Conservation (phyloP, 2,888 invertebrate species). For the Heliconius charithonia region DNA sequence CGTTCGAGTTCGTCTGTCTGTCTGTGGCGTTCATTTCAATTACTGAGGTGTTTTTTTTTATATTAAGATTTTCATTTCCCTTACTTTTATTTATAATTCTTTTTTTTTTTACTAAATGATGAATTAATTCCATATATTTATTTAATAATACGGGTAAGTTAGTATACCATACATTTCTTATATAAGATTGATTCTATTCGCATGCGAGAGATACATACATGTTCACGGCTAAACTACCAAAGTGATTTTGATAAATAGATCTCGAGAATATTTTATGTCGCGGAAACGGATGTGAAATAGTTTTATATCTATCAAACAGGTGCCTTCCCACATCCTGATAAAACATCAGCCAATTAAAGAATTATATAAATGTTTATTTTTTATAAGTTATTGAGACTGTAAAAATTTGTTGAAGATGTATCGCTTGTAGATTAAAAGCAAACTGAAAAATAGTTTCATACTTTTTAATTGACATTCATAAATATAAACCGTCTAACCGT, state of each 20-base stretch:
- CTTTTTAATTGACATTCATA: neutral
- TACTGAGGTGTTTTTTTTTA: too few relatives aligned
- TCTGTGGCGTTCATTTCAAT: too few relatives aligned
- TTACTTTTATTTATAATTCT: too few relatives aligned
- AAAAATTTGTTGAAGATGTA: neutral
- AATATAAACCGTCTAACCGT: too few relatives aligned
- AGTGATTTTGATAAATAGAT: slow-evolving; percentile 13
- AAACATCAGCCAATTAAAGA: slow-evolving; percentile 1
- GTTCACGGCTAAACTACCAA: slow-evolving; percentile 15
- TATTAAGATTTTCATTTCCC: too few relatives aligned
- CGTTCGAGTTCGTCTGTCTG: too few relatives aligned
- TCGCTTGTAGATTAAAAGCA: neutral
- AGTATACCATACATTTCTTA: neutral
- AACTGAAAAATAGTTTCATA: neutral
- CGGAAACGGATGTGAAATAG: slow-evolving; percentile 22
- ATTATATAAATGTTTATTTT: neutral
- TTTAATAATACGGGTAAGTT: too few relatives aligned
- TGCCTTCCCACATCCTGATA: neutral
- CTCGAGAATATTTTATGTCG: slow-evolving; percentile 4
- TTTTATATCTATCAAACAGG: slow-evolving; percentile 15
- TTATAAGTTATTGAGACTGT: neutral
- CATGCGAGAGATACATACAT: neutral
- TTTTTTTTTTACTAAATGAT: too few relatives aligned
- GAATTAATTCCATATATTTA: too few relatives aligned
- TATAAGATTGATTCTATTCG: neutral